These are phyloP conservation scores for Andrena haemorrhoa DNA, from an alignment of 2,888 invertebrate genomes.

Conservation along the genomic window DNA sequence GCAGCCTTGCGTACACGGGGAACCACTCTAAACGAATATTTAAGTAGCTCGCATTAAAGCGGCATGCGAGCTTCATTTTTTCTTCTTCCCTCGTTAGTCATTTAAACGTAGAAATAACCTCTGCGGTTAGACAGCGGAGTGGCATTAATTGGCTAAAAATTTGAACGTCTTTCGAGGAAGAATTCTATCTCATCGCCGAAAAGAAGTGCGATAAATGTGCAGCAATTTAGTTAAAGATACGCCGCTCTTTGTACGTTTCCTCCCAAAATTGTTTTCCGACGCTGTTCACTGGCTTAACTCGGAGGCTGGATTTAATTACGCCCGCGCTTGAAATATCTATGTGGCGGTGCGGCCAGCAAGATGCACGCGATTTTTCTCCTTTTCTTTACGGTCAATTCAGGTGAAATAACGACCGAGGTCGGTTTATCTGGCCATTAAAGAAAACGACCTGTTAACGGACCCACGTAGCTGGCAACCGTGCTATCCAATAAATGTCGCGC, in stretches of 20 bases:
- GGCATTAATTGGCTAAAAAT: neutral
- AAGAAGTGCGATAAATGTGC: too few species aligned
- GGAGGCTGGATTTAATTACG: slow-evolving; percentile 49
- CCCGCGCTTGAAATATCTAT: slow-evolving; percentile 33
- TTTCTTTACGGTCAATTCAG: slow-evolving; percentile 52
- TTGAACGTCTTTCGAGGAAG: neutral
- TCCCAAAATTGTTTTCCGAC: slow-evolving; percentile 36
- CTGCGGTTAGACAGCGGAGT: neutral
- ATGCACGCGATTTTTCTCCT: slow-evolving; percentile 16
- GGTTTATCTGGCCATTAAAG: slow-evolving; percentile 78
- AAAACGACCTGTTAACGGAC: slow-evolving; percentile 77
- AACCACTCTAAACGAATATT: slow-evolving; percentile 13
- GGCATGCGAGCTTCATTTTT: neutral
- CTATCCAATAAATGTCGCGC: slow-evolving; percentile 70
- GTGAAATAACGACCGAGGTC: slow-evolving; percentile 52
- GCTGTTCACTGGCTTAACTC: neutral
- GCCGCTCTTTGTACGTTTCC: slow-evolving; percentile 5
- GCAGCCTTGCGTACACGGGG: slow-evolving; percentile 6
- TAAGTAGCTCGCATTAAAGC: slow-evolving; percentile 11
- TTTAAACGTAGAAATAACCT: slow-evolving; percentile 7
- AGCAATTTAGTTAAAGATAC: too few species aligned
- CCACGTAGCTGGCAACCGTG: slow-evolving; percentile 53
- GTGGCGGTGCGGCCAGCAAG: neutral
- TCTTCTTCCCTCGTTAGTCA: neutral
- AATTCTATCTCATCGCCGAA: neutral